These are phyloP conservation scores for Siniperca chuatsi DNA, from an alignment of 2,113 vertebrate species.

Conservation along the genomic window DNA sequence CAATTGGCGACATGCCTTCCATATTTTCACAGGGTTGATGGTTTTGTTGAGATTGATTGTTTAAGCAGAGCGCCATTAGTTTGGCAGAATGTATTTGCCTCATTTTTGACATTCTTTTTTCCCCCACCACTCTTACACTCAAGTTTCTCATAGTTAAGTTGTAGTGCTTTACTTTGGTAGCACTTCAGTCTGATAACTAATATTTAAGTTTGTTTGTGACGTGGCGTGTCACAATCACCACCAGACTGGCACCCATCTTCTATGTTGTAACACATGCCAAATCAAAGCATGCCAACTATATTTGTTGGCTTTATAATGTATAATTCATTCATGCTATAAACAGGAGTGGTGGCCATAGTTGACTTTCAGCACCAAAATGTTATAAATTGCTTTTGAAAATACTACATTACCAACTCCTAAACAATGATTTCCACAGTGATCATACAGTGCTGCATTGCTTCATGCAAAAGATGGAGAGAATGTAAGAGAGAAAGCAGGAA, in stretches of 20 bases:
- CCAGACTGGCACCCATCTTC: too few relatives aligned
- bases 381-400: neutral
- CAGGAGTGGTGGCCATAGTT: neutral
- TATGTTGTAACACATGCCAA: too few relatives aligned
- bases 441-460: neutral
- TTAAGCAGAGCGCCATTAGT: neutral
- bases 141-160: neutral
- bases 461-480: slow-evolving; percentile 10
- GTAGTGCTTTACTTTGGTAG: neutral
- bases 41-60: neutral
- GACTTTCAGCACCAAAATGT: neutral
- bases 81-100: neutral
- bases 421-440: slow-evolving; percentile 10
- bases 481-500: slow-evolving; percentile 19
- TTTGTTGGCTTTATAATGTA: neutral
- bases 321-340: neutral
- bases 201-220: neutral
- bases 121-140: too few relatives aligned
- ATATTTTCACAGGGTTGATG: neutral
- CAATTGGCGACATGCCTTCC: neutral
- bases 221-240: neutral
- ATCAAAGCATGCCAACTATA: neutral
- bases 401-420: neutral
- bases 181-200: neutral
- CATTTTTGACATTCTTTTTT: neutral